Evolutionary conservation across 1,140 invertebrate genomes (phyloP).

Genomic region (Caenorhabditis elegans): DNA sequence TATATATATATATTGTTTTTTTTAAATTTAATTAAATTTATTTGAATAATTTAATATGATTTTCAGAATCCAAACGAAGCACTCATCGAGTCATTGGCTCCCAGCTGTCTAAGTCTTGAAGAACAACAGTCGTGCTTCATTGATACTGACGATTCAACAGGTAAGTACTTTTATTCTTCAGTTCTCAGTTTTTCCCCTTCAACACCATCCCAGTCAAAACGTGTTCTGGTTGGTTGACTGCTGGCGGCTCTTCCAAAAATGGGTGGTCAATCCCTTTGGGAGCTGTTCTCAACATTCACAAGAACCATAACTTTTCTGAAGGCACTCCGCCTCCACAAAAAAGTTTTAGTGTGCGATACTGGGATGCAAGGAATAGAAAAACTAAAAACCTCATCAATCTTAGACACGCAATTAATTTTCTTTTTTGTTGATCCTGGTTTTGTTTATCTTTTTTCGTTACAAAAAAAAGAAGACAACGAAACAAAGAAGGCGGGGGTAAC

Average conservation of each 20-base stretch:
- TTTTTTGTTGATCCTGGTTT: conserved; percentile 3
- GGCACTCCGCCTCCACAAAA: not conserved
- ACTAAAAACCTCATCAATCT: conserved; percentile 21
- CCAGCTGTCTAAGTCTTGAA: conserved; percentile 44
- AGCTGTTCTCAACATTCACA: conserved; percentile 27
- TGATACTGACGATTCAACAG: conserved; percentile 40
- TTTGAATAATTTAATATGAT: not conserved
- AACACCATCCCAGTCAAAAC: not conserved
- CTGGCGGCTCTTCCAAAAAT: not conserved
- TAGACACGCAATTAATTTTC: conserved; percentile 19
- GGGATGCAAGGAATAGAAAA: not conserved
- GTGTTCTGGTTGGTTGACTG: conserved; percentile 1
- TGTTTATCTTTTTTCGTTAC: not conserved
- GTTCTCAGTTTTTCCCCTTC: not conserved
- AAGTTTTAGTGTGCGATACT: not conserved
- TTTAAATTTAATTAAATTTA: too few species aligned
- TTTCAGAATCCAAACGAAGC: conserved; percentile 48
- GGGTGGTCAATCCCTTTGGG: not conserved
- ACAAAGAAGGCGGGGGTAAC: not conserved
- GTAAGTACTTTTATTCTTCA: conserved; percentile 7
- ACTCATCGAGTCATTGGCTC: conserved; percentile 39
- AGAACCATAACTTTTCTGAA: conserved; percentile 20
- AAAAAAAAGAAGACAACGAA: not conserved
- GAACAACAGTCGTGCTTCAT: conserved; percentile 44
- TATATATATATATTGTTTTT: too few species aligned